A percentile compares a stretch with the other conserved stretches of the same genome.
phyloP scores from a whole-genome alignment of 2,797 vertebrate species.

The Sciaenops ocellatus region DNA sequence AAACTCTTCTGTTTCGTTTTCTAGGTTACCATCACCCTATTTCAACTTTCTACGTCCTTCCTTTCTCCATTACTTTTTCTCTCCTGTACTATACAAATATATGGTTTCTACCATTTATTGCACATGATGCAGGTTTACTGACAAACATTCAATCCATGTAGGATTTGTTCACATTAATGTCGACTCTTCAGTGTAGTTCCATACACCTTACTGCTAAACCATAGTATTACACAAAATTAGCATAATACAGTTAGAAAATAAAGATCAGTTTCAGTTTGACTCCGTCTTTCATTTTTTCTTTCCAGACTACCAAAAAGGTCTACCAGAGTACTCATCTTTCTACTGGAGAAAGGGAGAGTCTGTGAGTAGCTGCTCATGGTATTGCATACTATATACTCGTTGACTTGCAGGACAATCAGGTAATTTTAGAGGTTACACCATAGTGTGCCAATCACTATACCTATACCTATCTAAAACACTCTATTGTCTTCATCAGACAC shows the following conservation, averaged over 20 bases:
- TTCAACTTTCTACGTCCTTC: conserved; percentile 23
- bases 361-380: background rate
- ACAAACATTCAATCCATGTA: background rate
- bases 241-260: background rate
- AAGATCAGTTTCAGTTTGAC: background rate
- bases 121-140: background rate
- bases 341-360: background rate
- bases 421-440: background rate
- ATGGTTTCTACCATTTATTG: background rate
- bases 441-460: no score
- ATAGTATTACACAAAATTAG: background rate
- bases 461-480: background rate
- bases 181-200: no score
- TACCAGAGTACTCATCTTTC: background rate
- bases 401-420: background rate
- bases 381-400: no score
- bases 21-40: conserved; percentile 56
- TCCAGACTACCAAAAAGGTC: background rate
- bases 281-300: no score
- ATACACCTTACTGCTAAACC: background rate
- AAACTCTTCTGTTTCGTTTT: conserved; percentile 42
- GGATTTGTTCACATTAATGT: background rate
- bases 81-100: background rate
- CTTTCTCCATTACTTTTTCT: conserved; percentile 16
- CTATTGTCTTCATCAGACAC: background rate